Percentiles rank a stretch among this genome's conserved stretches.
Conservation (phyloP, 2,113 vertebrate genomes). For the Embiotoca jacksoni region DNA sequence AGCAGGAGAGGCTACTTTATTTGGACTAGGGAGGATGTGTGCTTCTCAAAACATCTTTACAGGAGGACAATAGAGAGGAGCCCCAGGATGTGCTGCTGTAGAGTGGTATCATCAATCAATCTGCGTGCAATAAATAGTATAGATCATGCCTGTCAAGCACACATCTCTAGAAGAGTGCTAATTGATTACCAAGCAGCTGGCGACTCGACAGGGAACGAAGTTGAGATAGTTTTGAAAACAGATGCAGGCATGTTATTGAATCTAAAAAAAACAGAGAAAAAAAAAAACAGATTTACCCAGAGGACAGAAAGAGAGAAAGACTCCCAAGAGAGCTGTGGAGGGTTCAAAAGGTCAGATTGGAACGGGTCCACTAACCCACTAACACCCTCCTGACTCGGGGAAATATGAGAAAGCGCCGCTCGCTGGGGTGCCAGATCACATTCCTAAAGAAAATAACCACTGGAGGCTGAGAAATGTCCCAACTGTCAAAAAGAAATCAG, state of each 20-base stretch:
- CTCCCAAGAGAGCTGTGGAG: slow-evolving; percentile 6
- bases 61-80: slow-evolving; percentile 7
- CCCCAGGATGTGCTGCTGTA: slow-evolving; percentile 30
- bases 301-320: not conserved
- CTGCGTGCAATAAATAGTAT: not conserved
- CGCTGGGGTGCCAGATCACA: slow-evolving; percentile 58
- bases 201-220: too few species aligned
- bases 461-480: slow-evolving; percentile 11
- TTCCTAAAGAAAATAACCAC: slow-evolving; percentile 51
- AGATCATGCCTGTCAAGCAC: not conserved
- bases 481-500: not conserved
- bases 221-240: not conserved
- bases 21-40: not conserved
- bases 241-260: not conserved
- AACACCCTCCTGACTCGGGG: slow-evolving; percentile 43
- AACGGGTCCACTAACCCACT: slow-evolving; percentile 16
- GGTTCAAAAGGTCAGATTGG: slow-evolving; percentile 36
- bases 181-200: too few species aligned
- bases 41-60: slow-evolving; percentile 25
- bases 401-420: slow-evolving; percentile 44
- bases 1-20: slow-evolving; percentile 19
- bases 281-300: too few species aligned
- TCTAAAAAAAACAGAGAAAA: too few species aligned
- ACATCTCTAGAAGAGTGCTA: not conserved
- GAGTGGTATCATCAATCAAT: slow-evolving; percentile 28